Base-by-base conservation (phyloP, 2,113 vertebrate genomes). In the Cacatua alba region DNA sequence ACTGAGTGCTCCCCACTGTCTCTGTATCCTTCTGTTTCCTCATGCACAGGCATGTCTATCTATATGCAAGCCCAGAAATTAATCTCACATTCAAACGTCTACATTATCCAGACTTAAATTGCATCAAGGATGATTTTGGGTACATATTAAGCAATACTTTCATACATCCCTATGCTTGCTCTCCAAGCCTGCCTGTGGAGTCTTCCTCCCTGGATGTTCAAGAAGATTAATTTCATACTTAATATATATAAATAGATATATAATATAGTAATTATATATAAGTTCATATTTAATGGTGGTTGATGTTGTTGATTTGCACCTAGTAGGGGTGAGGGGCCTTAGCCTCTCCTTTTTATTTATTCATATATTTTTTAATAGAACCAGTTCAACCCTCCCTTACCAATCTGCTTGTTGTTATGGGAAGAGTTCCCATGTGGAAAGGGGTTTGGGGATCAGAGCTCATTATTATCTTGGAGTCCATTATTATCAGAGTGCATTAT, bases 341-440 rank as follows among this genome's bases (percentile, higher is more conserved):
- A 52, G 10, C 39, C 6, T 55, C 4, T 28, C 37, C 2, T 29
- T 71, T n/a, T 43, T 17, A 17, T 53, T 69, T 28, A 7, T 6
- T 19, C 24, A 35, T 16, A 15, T 59, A n/a, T 71, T 37, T 1
- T 10, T 64, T 12, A 59, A 49, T 25, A 85, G 35, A 46, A 71
- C 7, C 13, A 35, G 25, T 48, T 19, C 46, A 82, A 28, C 26
- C 16, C 14, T 95, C 80, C 65, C 79, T 97, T 85, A 88, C 77
- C 67, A 65, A 44, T 69, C 69, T 94, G 76, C 60, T 62, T 84
- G 76, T 86, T 92, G 75, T 60, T 90, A 94, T n/a, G 46, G 33
- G 6, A 78, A 26, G 76, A 86, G 59, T 83, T 37, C 65, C 60
- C 19, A 44, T 21, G 68, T 82, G 51, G 85, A 88, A 93, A 83